Evolutionary conservation across 1,140 invertebrate genomes (phyloP), one percentile per base, ranked within the genome.

Genomic region (Pseudachorutes palmiensis): DNA sequence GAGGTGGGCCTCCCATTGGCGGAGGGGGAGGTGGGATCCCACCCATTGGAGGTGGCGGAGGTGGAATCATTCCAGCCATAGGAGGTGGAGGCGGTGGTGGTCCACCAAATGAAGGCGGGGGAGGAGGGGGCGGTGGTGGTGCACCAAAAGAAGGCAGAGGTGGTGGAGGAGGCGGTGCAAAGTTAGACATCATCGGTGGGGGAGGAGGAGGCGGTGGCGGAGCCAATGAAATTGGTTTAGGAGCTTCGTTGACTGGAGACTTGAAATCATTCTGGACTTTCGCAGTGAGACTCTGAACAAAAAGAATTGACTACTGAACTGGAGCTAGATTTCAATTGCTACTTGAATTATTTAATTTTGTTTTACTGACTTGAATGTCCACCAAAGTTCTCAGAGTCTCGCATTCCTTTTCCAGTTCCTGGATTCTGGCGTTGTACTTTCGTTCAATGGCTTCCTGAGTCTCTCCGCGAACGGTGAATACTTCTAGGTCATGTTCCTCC

Each of bases 311-410:
- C n/a, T n/a, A n/a, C n/a, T n/a, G n/a, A n/a, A n/a, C n/a, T n/a
- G n/a, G n/a, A n/a, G n/a, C n/a, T n/a, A n/a, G n/a, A n/a, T n/a
- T n/a, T n/a, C n/a, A n/a, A n/a, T n/a, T n/a, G n/a, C n/a, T n/a
- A n/a, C n/a, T n/a, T n/a, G n/a, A n/a, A n/a, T n/a, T n/a, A n/a
- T n/a, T n/a, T n/a, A n/a, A n/a, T n/a, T n/a, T n/a, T n/a, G n/a
- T n/a, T n/a, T n/a, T n/a, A n/a, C 33, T 51, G 65, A 78, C 76
- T 74, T 79, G 75, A 64, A 79, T 79, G 26, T 77, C 77, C 26
- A 75, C 74, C 29, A 80, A 65, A 12, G 78, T 80, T 72, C 78
- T 77, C n/a, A 74, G 71, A 58, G 75, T 76, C 55, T 80, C 79
- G 32, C 77, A 70, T 75, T 80, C 79, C 67, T 76, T 72, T 29